Conservation (phyloP, 1,140 invertebrate species). For the Formica exsecta region DNA sequence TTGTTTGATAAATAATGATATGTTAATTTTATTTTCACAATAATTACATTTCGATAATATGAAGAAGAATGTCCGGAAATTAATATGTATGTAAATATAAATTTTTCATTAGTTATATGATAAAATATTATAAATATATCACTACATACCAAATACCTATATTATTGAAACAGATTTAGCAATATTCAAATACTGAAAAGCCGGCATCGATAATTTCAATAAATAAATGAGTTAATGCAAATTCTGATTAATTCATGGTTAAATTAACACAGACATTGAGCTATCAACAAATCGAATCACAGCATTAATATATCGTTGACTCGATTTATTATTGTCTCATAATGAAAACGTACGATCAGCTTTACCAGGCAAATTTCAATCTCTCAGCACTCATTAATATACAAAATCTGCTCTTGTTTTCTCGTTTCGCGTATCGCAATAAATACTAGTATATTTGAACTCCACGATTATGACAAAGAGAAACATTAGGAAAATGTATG, state of each 20-base stretch:
- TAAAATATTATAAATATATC: conserved; percentile 23
- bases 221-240: conserved; percentile 51
- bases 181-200: conserved; percentile 31
- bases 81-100: conserved; percentile 44
- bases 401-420: conserved; percentile 46
- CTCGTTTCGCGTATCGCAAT: conserved; percentile 26
- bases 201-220: conserved; percentile 40
- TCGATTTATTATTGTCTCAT: conserved; percentile 53
- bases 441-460: background rate
- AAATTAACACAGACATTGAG: conserved; percentile 46
- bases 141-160: background rate
- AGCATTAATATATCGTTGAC: conserved; percentile 54
- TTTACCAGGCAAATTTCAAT: conserved; percentile 40
- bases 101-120: conserved; percentile 39
- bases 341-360: conserved; percentile 47
- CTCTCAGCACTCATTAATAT: conserved; percentile 48
- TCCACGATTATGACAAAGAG: background rate
- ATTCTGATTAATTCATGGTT: conserved; percentile 59
- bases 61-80: background rate
- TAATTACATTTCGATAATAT: conserved; percentile 25
- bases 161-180: conserved; percentile 18
- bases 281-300: conserved; percentile 54
- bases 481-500: background rate
- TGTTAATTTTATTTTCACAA: conserved; percentile 13
- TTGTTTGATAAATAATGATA: conserved; percentile 23